Evolutionary conservation across 2,888 invertebrate genomes (phyloP).

Genomic region (Adelphocoris suturalis): DNA sequence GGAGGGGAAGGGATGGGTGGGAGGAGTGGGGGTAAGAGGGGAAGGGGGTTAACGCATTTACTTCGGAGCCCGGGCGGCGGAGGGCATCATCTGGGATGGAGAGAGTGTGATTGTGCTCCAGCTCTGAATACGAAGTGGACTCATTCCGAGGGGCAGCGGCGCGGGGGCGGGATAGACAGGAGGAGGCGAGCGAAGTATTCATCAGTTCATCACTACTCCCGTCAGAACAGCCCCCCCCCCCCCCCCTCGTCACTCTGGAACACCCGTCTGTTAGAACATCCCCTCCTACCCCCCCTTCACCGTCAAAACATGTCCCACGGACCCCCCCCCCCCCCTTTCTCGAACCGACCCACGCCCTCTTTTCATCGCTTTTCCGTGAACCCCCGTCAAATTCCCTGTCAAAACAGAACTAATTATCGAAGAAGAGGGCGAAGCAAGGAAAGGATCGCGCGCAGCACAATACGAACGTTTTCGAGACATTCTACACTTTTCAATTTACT

Average conservation of each 20-base stretch:
- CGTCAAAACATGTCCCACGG: neutral
- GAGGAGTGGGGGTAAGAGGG: too few species aligned
- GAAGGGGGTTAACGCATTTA: constrained; percentile 55
- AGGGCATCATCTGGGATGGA: constrained; percentile 66
- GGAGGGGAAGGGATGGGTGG: neutral
- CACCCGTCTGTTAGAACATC: neutral
- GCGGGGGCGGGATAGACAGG: neutral
- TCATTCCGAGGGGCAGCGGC: constrained; percentile 33
- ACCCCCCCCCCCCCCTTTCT: too few species aligned
- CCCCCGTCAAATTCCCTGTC: constrained; percentile 36
- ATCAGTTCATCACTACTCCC: constrained; percentile 51
- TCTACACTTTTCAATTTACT: neutral
- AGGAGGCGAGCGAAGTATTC: constrained; percentile 43
- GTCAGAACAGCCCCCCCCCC: neutral
- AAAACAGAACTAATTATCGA: constrained; percentile 48
- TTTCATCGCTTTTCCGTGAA: neutral
- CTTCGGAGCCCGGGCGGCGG: constrained; percentile 18
- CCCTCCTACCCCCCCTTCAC: neutral
- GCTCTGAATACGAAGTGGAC: constrained; percentile 69
- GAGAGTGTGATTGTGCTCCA: constrained; percentile 54
- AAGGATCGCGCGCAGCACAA: neutral
- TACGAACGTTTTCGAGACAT: neutral
- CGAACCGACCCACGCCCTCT: neutral
- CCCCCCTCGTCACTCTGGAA: neutral
- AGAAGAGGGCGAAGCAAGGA: too few species aligned